phyloP scores from a whole-genome alignment of 1,140 invertebrate genomes.

The Anastrepha obliqua region DNA sequence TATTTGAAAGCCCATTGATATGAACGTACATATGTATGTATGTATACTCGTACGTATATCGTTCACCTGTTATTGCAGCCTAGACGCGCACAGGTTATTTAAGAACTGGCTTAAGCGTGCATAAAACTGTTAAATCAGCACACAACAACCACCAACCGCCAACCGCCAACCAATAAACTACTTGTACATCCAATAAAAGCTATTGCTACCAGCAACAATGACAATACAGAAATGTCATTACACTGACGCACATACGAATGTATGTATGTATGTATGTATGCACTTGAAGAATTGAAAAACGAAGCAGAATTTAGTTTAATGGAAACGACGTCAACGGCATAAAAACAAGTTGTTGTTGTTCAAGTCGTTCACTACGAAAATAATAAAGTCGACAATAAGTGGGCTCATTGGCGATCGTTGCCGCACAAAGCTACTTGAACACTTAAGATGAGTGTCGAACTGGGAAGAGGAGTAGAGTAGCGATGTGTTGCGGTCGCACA shows the following conservation, averaged over 20 bases:
- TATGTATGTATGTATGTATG: neutral
- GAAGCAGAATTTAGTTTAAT: neutral
- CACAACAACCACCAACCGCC: neutral
- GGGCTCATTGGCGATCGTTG: neutral
- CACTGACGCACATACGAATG: neutral
- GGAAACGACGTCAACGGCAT: neutral
- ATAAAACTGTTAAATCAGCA: neutral
- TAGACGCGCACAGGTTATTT: neutral
- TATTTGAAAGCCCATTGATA: neutral
- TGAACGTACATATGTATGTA: neutral
- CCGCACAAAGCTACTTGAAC: neutral
- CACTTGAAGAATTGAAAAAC: neutral
- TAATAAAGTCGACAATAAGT: neutral
- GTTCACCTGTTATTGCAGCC: neutral
- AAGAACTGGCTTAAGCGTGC: neutral
- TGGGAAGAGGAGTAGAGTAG: too few species aligned
- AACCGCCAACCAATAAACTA: neutral
- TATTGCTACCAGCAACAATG: neutral
- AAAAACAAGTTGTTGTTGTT: neutral
- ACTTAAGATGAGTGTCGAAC: neutral
- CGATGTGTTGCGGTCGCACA: too few species aligned
- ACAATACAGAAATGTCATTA: neutral
- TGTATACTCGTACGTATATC: neutral
- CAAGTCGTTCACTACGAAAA: neutral
- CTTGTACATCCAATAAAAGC: too few species aligned